Percentiles rank a stretch among this genome's conserved stretches.
phyloP scores from a whole-genome alignment of 37 sponge, comb jelly and placozoan genomes.

The Theonella swinhoei region DNA sequence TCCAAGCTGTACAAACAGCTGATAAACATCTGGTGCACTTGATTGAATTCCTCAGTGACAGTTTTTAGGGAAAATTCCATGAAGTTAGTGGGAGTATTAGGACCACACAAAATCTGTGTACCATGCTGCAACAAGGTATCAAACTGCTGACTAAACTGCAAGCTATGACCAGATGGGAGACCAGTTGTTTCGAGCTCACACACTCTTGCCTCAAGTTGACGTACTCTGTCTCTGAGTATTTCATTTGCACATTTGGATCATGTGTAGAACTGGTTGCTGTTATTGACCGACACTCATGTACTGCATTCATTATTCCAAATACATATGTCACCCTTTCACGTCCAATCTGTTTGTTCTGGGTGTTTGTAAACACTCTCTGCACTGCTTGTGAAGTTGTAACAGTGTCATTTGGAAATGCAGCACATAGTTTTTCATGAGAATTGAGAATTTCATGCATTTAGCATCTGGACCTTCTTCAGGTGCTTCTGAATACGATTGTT shows the following conservation, averaged over 20 bases:
- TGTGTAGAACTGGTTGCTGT: no score
- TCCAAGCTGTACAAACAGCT: constrained; percentile 1
- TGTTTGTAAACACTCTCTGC: neutral
- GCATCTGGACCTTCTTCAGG: neutral
- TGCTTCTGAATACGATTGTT: neutral
- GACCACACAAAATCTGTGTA: neutral
- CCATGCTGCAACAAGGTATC: neutral
- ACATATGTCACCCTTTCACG: no score
- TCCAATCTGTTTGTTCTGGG: no score
- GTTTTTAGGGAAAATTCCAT: neutral
- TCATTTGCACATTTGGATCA: no score
- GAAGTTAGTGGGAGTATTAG: no score
- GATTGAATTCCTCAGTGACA: neutral
- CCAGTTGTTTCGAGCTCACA: no score
- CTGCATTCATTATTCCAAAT: no score
- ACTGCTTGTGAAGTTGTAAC: neutral
- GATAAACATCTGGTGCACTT: neutral
- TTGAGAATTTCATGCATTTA: neutral
- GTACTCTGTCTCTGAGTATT: no score
- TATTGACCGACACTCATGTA: no score
- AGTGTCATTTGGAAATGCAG: neutral
- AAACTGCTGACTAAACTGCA: neutral
- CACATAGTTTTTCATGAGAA: neutral
- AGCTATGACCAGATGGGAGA: no score
- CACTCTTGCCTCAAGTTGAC: no score